phyloP scores from a whole-genome alignment of 2,888 invertebrate genomes.

The Cylloceria caligata region DNA sequence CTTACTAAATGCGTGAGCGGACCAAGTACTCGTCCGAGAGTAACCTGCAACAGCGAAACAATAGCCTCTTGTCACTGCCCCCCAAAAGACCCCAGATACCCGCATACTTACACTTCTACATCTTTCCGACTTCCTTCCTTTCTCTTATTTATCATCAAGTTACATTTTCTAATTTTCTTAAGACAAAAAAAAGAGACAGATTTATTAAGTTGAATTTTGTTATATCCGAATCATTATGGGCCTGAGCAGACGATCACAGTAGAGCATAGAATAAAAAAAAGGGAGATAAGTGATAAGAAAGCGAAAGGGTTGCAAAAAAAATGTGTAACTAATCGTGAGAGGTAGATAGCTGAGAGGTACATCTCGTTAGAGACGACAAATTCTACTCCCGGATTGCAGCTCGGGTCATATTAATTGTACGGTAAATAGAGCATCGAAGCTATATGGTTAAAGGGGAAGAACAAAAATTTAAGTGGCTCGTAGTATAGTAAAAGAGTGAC shows the following conservation, averaged over 20 bases:
- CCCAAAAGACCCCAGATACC: slow-evolving; percentile 66
- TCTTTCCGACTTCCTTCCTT: slow-evolving; percentile 39
- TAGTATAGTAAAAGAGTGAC: too few species aligned
- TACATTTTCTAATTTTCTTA: neutral
- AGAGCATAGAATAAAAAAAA: neutral
- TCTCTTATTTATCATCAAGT: slow-evolving; percentile 44
- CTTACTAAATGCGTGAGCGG: slow-evolving; percentile 85
- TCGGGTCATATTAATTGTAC: neutral
- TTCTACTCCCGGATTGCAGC: neutral
- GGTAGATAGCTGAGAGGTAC: slow-evolving; percentile 9
- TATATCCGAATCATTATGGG: neutral
- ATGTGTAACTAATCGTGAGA: slow-evolving; percentile 32
- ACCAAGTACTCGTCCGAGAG: slow-evolving; percentile 84
- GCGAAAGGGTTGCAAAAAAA: slow-evolving; percentile 19
- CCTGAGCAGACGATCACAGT: neutral
- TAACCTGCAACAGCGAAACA: slow-evolving; percentile 84
- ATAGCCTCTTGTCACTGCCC: slow-evolving; percentile 81
- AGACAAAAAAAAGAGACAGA: neutral
- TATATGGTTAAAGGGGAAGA: neutral
- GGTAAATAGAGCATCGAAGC: slow-evolving; percentile 8
- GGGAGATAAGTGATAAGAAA: slow-evolving; percentile 16
- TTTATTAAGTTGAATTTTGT: neutral
- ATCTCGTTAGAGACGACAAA: slow-evolving; percentile 20
- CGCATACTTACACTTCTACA: slow-evolving; percentile 74
- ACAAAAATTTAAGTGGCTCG: neutral